These are phyloP conservation scores for Hystrix cristata DNA, from an alignment of 2,113 vertebrate genomes.

Conservation along the genomic window DNA sequence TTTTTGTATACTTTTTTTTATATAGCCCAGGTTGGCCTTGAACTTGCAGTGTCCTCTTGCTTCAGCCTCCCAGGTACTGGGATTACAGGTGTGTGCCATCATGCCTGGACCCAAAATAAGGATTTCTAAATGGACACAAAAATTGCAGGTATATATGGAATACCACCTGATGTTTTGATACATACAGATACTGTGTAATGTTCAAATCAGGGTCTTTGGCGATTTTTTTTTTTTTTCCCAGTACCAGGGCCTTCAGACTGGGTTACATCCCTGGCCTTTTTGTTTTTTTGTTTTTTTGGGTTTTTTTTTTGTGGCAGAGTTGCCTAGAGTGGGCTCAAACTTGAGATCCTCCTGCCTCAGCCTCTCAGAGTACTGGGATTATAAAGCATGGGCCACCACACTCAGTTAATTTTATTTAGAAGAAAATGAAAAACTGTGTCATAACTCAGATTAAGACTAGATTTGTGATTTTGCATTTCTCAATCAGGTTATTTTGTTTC, in stretches of 20 bases:
- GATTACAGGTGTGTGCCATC: background rate
- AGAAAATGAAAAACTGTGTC: background rate
- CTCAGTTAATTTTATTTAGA: background rate
- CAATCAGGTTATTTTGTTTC: slow-evolving; percentile 24
- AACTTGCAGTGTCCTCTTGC: background rate
- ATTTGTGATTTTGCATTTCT: background rate
- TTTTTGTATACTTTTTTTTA: background rate
- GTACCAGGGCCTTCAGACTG: background rate
- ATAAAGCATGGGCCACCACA: background rate
- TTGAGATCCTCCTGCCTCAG: background rate
- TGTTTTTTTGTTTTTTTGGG: background rate
- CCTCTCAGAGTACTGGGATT: background rate
- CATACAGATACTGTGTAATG: background rate
- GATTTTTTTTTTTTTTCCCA: background rate
- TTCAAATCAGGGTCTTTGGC: background rate
- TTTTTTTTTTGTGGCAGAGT: background rate
- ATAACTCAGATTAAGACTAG: background rate
- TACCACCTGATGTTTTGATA: background rate
- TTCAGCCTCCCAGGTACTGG: background rate
- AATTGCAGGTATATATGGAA: background rate
- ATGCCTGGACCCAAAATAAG: background rate
- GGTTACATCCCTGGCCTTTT: background rate
- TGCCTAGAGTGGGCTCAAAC: background rate
- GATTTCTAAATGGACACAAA: background rate
- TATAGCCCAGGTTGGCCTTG: background rate